These are phyloP conservation scores for Zosterops lateralis DNA, from an alignment of 2,113 vertebrate species.

Conservation along the genomic window DNA sequence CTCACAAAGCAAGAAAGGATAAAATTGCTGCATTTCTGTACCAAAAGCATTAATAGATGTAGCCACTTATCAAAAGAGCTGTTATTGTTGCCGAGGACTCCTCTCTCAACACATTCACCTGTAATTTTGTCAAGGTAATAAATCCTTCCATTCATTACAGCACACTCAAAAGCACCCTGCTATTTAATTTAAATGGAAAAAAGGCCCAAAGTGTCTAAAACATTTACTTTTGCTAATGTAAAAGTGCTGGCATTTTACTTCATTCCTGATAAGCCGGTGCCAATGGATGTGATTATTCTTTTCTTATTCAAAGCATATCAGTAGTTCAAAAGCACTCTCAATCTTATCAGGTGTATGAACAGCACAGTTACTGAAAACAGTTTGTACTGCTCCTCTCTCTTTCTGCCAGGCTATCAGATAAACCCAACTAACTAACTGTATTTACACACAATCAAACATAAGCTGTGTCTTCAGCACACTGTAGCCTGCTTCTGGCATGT, in stretches of 20 bases:
- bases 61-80: slow-evolving; percentile 69
- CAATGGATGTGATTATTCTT: slow-evolving; percentile 82
- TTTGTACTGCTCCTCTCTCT: slow-evolving; percentile 74
- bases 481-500: slow-evolving; percentile 29
- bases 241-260: slow-evolving; percentile 82
- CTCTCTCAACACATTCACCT: slow-evolving; percentile 72
- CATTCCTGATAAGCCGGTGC: slow-evolving; percentile 80
- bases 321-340: slow-evolving; percentile 80
- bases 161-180: slow-evolving; percentile 60
- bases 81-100: slow-evolving; percentile 51
- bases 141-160: slow-evolving; percentile 72
- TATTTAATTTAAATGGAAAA: slow-evolving; percentile 74
- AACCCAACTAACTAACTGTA: slow-evolving; percentile 79
- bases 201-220: slow-evolving; percentile 75
- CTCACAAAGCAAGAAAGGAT: slow-evolving; percentile 13
- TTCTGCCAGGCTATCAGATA: slow-evolving; percentile 80
- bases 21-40: slow-evolving; percentile 63
- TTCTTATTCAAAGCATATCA: slow-evolving; percentile 85
- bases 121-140: slow-evolving; percentile 73
- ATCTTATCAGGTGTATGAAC: slow-evolving; percentile 83
- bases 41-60: slow-evolving; percentile 32
- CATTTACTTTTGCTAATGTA: slow-evolving; percentile 84
- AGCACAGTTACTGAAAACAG: slow-evolving; percentile 80
- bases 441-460: slow-evolving; percentile 79
- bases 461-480: slow-evolving; percentile 60